Conservation (phyloP, 2,113 vertebrate genomes). For the Tiliqua scincoides region DNA sequence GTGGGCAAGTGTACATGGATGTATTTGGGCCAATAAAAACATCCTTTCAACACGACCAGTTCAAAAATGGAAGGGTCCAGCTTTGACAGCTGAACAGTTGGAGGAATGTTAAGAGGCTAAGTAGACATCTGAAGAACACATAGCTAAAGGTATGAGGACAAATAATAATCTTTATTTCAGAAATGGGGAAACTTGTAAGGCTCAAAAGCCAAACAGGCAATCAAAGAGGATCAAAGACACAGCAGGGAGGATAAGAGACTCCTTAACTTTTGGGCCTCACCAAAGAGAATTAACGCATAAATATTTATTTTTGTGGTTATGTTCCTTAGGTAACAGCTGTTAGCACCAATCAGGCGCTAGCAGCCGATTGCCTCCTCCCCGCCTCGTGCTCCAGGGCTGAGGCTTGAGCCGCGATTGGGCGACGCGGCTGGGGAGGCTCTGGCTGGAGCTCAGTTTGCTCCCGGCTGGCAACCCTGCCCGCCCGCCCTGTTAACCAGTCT, state of each 20-base stretch:
- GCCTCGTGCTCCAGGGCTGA: no score
- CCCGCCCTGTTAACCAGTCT: no score
- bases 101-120: slow-evolving; percentile 28
- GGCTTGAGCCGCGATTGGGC: no score
- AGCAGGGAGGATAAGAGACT: background rate
- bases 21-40: slow-evolving; percentile 29
- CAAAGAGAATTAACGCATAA: background rate
- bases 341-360: no score
- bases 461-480: no score
- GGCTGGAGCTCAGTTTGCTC: no score
- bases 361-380: no score
- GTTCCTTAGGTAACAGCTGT: no score
- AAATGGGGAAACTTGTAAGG: background rate
- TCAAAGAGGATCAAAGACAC: background rate
- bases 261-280: background rate
- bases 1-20: slow-evolving; percentile 1
- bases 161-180: slow-evolving; percentile 8
- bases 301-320: fast-evolving
- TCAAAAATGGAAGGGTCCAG: slow-evolving; percentile 27
- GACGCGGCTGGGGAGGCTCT: no score
- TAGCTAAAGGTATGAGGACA: background rate
- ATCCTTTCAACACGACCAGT: slow-evolving; percentile 36
- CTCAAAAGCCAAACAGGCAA: background rate
- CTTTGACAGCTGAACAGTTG: background rate
- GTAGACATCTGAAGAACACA: slow-evolving; percentile 31